These are phyloP conservation scores for Gisinianus flammeolus DNA, from an alignment of 2,888 invertebrate species.

Conservation along the genomic window DNA sequence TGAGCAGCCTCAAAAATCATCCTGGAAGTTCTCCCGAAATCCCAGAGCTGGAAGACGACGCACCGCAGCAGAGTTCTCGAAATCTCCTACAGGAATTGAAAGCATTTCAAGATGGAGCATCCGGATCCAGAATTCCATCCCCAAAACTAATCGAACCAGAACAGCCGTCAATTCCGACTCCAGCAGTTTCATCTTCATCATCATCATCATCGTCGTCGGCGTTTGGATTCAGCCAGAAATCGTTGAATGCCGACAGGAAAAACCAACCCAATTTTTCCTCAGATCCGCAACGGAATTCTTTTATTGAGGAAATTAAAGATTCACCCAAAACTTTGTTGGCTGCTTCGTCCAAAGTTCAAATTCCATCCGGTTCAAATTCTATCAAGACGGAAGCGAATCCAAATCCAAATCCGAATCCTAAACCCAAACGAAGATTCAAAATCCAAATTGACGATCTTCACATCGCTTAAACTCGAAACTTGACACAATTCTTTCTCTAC, in stretches of 20 bases:
- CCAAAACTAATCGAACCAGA: too few species aligned
- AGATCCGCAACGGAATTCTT: slow-evolving; percentile 23
- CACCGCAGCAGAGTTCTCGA: not conserved
- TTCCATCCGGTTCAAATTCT: too few species aligned
- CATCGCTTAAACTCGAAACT: slow-evolving; percentile 16
- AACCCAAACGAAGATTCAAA: slow-evolving; percentile 37
- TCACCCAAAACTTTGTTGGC: too few species aligned
- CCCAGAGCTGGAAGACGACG: slow-evolving; percentile 23
- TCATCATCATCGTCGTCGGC: not conserved
- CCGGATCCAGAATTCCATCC: too few species aligned
- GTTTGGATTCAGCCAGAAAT: not conserved
- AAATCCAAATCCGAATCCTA: not conserved
- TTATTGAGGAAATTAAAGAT: slow-evolving; percentile 39
- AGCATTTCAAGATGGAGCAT: too few species aligned
- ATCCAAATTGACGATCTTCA: slow-evolving; percentile 40
- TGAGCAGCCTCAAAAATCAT: too few species aligned
- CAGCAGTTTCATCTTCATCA: not conserved
- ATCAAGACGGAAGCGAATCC: not conserved
- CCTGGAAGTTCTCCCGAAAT: not conserved
- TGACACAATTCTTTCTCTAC: too few species aligned
- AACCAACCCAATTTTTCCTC: not conserved
- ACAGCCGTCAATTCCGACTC: not conserved
- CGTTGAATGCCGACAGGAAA: not conserved
- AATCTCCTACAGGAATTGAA: not conserved
- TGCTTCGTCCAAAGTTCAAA: not conserved